Evolutionary conservation across 2,113 vertebrate species (phyloP).

Genomic region (Bubo bubo): DNA sequence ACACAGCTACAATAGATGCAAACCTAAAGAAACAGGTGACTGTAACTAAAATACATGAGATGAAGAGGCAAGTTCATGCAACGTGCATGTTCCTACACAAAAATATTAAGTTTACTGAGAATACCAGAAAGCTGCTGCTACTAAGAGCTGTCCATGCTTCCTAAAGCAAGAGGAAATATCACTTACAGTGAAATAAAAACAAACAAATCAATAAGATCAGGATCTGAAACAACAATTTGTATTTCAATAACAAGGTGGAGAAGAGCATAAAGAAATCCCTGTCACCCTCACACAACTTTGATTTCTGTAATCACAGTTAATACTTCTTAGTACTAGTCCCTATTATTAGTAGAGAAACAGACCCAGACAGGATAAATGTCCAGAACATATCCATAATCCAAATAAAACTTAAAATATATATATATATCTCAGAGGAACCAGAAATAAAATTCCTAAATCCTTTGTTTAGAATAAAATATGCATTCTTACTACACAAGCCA

Average conservation of each 20-base stretch:
- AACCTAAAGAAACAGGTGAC: background rate
- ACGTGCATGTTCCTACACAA: background rate
- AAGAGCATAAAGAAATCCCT: background rate
- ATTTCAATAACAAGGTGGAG: background rate
- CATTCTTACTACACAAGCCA: background rate
- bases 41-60: background rate
- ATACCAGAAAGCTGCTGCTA: background rate
- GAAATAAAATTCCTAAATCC: background rate
- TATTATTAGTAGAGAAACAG: background rate
- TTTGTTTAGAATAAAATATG: background rate
- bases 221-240: background rate
- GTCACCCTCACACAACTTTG: background rate
- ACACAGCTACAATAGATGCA: background rate
- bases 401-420: background rate
- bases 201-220: background rate
- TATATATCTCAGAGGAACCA: background rate
- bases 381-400: background rate
- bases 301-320: background rate
- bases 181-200: background rate
- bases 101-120: background rate
- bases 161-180: background rate
- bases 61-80: background rate
- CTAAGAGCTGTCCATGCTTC: background rate
- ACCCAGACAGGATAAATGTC: background rate
- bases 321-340: background rate